A percentile compares a stretch with the other conserved stretches of the same genome.
phyloP scores from a whole-genome alignment of 2,888 invertebrate genomes.

The Melitaea athalia region DNA sequence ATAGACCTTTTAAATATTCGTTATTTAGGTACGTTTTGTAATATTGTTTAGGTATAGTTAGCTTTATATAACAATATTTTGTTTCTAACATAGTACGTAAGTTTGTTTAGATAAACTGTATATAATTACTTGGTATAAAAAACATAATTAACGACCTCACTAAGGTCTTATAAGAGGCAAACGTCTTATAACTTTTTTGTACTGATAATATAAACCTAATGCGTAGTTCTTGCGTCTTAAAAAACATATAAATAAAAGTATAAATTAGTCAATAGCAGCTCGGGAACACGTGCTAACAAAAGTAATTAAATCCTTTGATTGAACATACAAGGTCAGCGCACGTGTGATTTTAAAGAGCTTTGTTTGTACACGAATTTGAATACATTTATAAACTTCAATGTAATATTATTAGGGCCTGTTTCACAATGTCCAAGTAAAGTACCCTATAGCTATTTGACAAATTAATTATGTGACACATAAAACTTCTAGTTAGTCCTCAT shows the following conservation, averaged over 20 bases:
- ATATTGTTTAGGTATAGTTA: not conserved
- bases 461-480: too few relatives aligned
- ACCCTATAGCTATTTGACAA: too few relatives aligned
- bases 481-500: too few relatives aligned
- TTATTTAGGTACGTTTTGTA: not conserved
- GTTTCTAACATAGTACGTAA: too few relatives aligned
- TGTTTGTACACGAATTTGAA: conserved; percentile 32
- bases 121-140: too few relatives aligned
- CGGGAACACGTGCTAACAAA: conserved; percentile 52
- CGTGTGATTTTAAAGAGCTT: conserved; percentile 49
- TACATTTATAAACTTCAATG: conserved; percentile 14
- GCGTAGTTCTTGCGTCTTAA: conserved; percentile 9
- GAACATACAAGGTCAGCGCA: conserved; percentile 58
- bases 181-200: not conserved
- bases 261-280: conserved; percentile 17
- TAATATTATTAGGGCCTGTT: too few relatives aligned
- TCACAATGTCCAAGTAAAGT: too few relatives aligned
- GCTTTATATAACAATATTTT: not conserved
- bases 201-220: not conserved
- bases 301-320: conserved; percentile 62
- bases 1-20: not conserved
- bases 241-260: conserved; percentile 12
- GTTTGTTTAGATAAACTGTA: too few relatives aligned
- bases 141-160: not conserved
- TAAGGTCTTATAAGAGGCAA: not conserved